phyloP scores from a whole-genome alignment of 1,140 invertebrate species.

The Zaprionus ornatus region DNA sequence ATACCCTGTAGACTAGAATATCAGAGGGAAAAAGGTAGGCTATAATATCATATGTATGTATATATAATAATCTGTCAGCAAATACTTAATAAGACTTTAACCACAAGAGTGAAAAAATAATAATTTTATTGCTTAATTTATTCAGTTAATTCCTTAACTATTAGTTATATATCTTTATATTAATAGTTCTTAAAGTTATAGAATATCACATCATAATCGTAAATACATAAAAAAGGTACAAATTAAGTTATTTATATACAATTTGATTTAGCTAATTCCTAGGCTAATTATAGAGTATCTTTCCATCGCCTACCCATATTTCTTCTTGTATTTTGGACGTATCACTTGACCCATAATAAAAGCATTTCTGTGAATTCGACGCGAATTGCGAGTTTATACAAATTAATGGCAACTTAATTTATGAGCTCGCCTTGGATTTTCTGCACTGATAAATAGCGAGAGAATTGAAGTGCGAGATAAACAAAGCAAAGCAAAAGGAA shows the following conservation, averaged over 20 bases:
- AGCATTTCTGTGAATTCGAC: constrained; percentile 51
- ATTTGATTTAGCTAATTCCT: background rate
- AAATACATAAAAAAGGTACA: too few species aligned
- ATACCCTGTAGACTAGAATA: background rate
- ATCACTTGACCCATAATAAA: constrained; percentile 55
- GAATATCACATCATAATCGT: too few species aligned
- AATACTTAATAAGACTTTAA: too few species aligned
- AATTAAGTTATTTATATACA: too few species aligned
- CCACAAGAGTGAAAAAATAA: too few species aligned
- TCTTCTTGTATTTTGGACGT: background rate
- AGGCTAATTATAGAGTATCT: background rate
- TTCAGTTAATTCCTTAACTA: too few species aligned
- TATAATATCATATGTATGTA: too few species aligned
- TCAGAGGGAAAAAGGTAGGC: background rate
- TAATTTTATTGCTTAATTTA: too few species aligned
- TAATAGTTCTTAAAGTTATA: too few species aligned
- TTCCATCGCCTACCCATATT: background rate
- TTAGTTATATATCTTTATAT: too few species aligned
- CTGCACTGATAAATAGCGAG: constrained; percentile 57
- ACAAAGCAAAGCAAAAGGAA: constrained; percentile 29
- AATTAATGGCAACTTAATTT: constrained; percentile 61
- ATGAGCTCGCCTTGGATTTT: constrained; percentile 44
- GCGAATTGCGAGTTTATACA: constrained; percentile 18
- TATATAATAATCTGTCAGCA: too few species aligned
- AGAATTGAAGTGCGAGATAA: constrained; percentile 46